Evolutionary conservation across 2,113 vertebrate species (phyloP), one percentile per base, ranked within the genome.

Genomic region (Hemibagrus wyckioides): DNA sequence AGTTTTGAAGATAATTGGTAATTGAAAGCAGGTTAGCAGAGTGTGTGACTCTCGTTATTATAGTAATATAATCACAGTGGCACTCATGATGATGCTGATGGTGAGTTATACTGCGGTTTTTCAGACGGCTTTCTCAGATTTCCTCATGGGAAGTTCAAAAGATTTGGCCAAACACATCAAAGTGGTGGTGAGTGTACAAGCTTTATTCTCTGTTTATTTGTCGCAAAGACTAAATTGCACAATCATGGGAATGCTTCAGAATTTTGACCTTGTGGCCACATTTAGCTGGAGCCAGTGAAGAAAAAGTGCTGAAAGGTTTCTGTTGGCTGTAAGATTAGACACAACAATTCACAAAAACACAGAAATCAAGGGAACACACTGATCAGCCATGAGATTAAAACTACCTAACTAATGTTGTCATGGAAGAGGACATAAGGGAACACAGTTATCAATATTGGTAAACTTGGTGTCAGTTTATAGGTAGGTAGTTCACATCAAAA

Each of bases 111-210:
- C 28, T 13, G 4, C 30, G 50, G 25, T 80, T 80, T 73, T 73
- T 88, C 91, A 99, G 98, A 98, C 98, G 0, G 98, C 98, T 3
- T 99, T 99, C 92, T 99, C 98, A 0, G 98, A 99, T 91, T 99
- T 99, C 91, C 93, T 99, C 41, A 97, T 94, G 1, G 95, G 98
- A 85, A 98, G 97, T 89, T 99, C 98, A 80, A 98, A 96, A 94
- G 98, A 99, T 86, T 92, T 99, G 83, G 97, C 98, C 41, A 99
- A 98, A 90, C 97, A 99, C 89, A 96, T 99, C 93, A 95, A 92
- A 82, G 95, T 99, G 87, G 96, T 98, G 95, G 98, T 99, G 90
- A 97, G 98, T 92, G 0, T 57, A 39, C 13, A 1, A 61, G 28
- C 11, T 5, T 3, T 19, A n/a, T 82, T 84, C 6, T 69, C 77